Conservation (phyloP, 2,888 invertebrate genomes). For the Octonoba sinensis region DNA sequence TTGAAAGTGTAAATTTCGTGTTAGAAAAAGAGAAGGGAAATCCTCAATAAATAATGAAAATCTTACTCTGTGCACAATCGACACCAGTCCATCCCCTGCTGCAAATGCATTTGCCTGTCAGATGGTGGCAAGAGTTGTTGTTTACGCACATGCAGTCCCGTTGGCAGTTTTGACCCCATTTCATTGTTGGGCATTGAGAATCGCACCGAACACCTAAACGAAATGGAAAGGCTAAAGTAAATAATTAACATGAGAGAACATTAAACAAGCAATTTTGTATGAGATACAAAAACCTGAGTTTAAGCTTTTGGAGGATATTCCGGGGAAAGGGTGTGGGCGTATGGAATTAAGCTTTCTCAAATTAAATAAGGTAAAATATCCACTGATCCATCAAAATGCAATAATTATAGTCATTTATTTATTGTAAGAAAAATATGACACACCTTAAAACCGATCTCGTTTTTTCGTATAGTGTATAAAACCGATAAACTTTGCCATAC, state of each 20-base stretch:
- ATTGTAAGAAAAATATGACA: too few relatives aligned
- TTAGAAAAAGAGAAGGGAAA: too few relatives aligned
- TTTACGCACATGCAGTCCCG: constrained; percentile 31
- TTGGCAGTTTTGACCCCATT: constrained; percentile 53
- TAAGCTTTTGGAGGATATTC: too few relatives aligned
- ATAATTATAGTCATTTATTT: too few relatives aligned
- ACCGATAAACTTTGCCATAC: too few relatives aligned
- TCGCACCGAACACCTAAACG: constrained; percentile 39
- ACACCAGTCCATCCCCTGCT: constrained; percentile 40
- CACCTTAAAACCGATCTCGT: too few relatives aligned
- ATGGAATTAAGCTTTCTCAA: too few relatives aligned
- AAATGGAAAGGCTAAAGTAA: neutral
- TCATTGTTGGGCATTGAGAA: constrained; percentile 26
- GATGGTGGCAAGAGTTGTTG: constrained; percentile 46
- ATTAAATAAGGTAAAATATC: too few relatives aligned
- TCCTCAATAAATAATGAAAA: too few relatives aligned
- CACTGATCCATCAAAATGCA: too few relatives aligned
- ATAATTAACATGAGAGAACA: neutral
- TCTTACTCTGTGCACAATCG: constrained; percentile 51
- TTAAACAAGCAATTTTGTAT: neutral
- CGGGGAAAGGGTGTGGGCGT: too few relatives aligned
- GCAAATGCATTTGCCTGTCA: constrained; percentile 50
- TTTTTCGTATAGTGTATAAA: too few relatives aligned
- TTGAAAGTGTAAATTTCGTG: neutral
- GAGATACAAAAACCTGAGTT: neutral